A percentile compares a stretch with the other conserved stretches of the same genome.
Evolutionary conservation across 2,888 invertebrate species (phyloP).

Genomic region (Drosophila buzzatii): DNA sequence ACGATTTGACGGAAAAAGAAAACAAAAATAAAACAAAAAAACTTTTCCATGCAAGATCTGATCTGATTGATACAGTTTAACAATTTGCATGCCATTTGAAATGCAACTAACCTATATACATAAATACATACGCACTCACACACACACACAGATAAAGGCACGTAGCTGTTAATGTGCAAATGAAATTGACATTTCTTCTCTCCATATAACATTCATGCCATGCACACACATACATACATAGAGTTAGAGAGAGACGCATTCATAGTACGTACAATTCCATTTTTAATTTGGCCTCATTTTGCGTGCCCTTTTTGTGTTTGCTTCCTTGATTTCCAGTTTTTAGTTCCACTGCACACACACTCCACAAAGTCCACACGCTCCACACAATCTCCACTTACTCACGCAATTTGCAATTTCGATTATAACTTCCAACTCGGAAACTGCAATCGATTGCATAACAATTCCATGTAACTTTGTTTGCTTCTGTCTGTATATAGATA

Average conservation of each 20-base stretch:
- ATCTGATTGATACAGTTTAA: slow-evolving; percentile 38
- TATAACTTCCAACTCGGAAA: slow-evolving; percentile 46
- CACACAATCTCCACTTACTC: slow-evolving; percentile 8
- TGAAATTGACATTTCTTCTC: slow-evolving; percentile 45
- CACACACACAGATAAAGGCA: not conserved
- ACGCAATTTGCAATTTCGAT: slow-evolving; percentile 62
- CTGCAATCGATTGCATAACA: slow-evolving; percentile 61
- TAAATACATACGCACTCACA: slow-evolving; percentile 17
- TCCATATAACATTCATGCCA: slow-evolving; percentile 12
- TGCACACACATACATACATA: not conserved
- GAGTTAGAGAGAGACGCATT: not conserved
- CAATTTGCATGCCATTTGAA: slow-evolving; percentile 37
- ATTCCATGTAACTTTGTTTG: slow-evolving; percentile 26
- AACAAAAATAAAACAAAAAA: not conserved
- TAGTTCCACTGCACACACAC: not conserved
- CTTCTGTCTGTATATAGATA: no score
- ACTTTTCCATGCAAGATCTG: slow-evolving; percentile 27
- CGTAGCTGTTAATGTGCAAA: slow-evolving; percentile 18
- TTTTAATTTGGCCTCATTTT: slow-evolving; percentile 46
- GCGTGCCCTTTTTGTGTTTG: slow-evolving; percentile 36
- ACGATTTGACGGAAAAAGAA: not conserved
- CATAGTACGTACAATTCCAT: slow-evolving; percentile 21
- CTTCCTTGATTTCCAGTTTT: slow-evolving; percentile 26
- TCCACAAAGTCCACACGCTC: not conserved
- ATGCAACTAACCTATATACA: slow-evolving; percentile 44